These are phyloP conservation scores for Pipra filicauda DNA, from an alignment of 2,113 vertebrate genomes.

Conservation along the genomic window DNA sequence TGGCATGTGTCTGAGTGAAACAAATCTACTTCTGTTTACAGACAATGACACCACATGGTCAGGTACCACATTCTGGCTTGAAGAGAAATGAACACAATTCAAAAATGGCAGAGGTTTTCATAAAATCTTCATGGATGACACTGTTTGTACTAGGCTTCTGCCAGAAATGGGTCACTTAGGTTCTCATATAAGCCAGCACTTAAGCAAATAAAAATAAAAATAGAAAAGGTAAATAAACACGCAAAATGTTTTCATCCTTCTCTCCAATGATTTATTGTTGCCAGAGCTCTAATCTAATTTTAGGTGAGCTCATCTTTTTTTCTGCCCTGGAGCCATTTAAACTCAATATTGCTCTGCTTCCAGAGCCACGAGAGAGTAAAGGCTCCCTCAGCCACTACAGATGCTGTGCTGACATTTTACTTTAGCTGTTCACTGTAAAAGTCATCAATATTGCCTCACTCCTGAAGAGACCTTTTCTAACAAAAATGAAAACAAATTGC, in stretches of 20 bases:
- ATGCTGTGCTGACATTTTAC: constrained; percentile 39
- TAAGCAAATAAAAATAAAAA: not conserved
- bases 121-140: not conserved
- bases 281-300: constrained; percentile 62
- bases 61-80: not conserved
- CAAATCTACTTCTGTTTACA: not conserved
- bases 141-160: not conserved
- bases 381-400: constrained; percentile 6
- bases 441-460: not conserved
- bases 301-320: constrained; percentile 60
- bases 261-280: constrained; percentile 44
- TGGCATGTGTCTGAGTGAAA: not conserved
- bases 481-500: constrained; percentile 51
- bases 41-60: not conserved
- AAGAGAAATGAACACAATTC: not conserved
- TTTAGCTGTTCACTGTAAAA: constrained; percentile 35
- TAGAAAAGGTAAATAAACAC: not conserved
- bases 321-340: constrained; percentile 51
- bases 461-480: constrained; percentile 16
- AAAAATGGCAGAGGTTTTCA: not conserved
- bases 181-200: not conserved
- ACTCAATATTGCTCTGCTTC: constrained; percentile 56
- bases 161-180: not conserved
- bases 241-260: not conserved
- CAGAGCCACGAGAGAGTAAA: constrained; percentile 15